Base-by-base conservation (phyloP, 1,140 invertebrate genomes). In the Drosophila pseudoananassae region DNA sequence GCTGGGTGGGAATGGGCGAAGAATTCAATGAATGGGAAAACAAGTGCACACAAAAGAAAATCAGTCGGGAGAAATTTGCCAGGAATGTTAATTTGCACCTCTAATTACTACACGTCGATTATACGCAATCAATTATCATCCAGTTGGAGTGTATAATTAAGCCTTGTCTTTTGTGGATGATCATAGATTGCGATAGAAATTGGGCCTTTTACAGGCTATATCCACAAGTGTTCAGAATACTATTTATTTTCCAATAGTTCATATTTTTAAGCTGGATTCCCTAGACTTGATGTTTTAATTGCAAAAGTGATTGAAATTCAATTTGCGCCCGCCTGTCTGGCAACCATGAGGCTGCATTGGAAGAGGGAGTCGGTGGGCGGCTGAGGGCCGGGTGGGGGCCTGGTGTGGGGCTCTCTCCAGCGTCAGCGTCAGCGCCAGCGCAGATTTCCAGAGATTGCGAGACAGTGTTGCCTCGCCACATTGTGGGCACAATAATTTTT, bases 401-500 rank as follows among this genome's bases (percentile, higher is more conserved):
- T 0, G 31, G 31, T 31, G 10, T 36, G 23, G 4, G 12, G 15
- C 31, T 38, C 60, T 59, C 72, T 84, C 76, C 75, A 83, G 75
- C 80, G 15, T 3, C 40, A 17, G 40, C 5, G 15, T 4, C 40
- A 15, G 14, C 80, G 80, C 81, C 81, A 79, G 81, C 81, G 81
- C 81, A 85, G 82, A 87, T 87, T 85, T 87, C 8, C 25, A 56
- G 49, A 65, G 60, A 52, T 29, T 17, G 29, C 43, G 38, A 46
- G 54, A 46, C 40, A 63, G 54, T 63, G 59, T 54, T 64, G 46
- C 40, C 54, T 47, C 68, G 65, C 65, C 66, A 72, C 69, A 71
- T 60, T 69, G 85, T 78, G 68, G 58, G 33, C 59, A 64, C 83
- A 64, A 87, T 89, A 76, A 83, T 65, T 83, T 87, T 87, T 82